Conservation (phyloP, 2,113 vertebrate species). For the Caranx melampygus region DNA sequence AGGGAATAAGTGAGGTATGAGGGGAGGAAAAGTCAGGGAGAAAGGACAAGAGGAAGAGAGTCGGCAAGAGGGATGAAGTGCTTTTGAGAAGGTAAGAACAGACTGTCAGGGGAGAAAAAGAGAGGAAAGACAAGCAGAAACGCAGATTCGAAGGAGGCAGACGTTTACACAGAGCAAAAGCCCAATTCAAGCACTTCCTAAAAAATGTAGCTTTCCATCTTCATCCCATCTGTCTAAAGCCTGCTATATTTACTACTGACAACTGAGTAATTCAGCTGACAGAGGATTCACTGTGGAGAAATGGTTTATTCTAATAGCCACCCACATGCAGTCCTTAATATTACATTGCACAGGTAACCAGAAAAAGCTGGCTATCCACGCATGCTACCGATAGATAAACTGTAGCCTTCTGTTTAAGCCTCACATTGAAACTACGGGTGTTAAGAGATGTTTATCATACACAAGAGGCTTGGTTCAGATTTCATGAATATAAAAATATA, state of each 20-base stretch:
- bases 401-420: background rate
- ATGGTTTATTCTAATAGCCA: constrained; percentile 38
- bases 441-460: background rate
- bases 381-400: background rate
- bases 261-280: constrained; percentile 46
- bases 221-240: constrained; percentile 11
- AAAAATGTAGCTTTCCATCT: constrained; percentile 32
- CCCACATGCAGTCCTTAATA: constrained; percentile 24
- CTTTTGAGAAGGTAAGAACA: constrained; percentile 16
- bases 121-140: constrained; percentile 25
- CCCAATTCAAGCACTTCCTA: constrained; percentile 35
- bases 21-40: constrained; percentile 9
- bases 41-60: constrained; percentile 4
- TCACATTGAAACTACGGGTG: background rate
- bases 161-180: constrained; percentile 33
- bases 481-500: constrained; percentile 27
- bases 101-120: constrained; percentile 1
- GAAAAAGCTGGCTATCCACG: background rate
- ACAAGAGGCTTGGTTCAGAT: background rate
- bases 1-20: background rate
- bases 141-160: background rate
- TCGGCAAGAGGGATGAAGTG: constrained; percentile 18
- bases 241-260: constrained; percentile 40
- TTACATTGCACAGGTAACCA: constrained; percentile 32
- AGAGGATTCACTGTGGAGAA: constrained; percentile 32